A percentile compares a stretch with the other conserved stretches of the same genome.
phyloP scores from a whole-genome alignment of 2,113 vertebrate genomes.

The Bettongia penicillata region DNA sequence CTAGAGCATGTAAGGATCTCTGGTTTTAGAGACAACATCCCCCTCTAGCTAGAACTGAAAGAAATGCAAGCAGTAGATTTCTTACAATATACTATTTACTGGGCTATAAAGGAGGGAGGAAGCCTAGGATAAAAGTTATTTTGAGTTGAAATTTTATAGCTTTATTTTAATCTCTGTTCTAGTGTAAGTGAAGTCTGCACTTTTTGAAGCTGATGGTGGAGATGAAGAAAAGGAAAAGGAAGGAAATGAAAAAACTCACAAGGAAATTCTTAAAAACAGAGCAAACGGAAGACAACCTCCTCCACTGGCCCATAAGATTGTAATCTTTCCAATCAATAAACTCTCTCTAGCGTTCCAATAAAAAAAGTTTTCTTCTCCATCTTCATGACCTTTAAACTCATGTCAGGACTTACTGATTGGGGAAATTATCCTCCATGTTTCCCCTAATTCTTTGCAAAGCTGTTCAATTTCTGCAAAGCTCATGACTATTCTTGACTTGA shows the following conservation, averaged over 20 bases:
- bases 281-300: neutral
- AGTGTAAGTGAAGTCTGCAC: neutral
- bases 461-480: neutral
- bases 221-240: neutral
- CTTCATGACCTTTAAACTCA: constrained; percentile 33
- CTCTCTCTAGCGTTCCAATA: neutral
- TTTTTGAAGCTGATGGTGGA: neutral
- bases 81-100: neutral
- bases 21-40: constrained; percentile 74
- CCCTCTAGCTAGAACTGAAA: constrained; percentile 75
- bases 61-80: constrained; percentile 48
- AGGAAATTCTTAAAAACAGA: neutral
- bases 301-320: neutral
- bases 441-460: neutral
- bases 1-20: neutral
- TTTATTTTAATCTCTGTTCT: constrained; percentile 18
- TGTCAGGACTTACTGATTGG: neutral
- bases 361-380: constrained; percentile 37
- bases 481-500: neutral
- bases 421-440: neutral
- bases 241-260: neutral
- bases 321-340: neutral
- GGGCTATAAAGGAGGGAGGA: neutral
- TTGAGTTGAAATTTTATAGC: constrained; percentile 20
- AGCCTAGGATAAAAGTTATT: neutral